Percentiles rank a stretch among this genome's conserved stretches.
Evolutionary conservation across 2,888 invertebrate genomes (phyloP).

Genomic region (Lordiphosa andalusiaca): DNA sequence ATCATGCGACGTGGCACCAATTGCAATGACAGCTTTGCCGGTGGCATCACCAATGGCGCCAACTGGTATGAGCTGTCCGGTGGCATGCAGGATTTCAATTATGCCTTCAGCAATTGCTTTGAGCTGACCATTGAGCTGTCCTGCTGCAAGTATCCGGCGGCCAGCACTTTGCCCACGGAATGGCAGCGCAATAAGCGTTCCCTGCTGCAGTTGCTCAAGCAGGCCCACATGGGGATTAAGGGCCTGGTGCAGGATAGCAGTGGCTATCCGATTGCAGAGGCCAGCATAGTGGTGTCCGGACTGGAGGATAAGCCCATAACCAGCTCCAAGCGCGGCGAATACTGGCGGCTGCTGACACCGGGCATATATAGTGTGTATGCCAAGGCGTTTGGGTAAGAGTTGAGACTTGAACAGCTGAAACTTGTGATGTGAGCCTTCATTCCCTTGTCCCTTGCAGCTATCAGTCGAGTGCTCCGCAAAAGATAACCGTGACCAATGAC

Average conservation of each 20-base stretch:
- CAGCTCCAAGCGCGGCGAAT: constrained; percentile 92
- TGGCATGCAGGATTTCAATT: constrained; percentile 99
- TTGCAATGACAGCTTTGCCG: constrained; percentile 87
- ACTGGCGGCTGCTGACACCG: constrained; percentile 95
- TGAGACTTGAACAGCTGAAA: not conserved
- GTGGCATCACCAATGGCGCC: constrained; percentile 95
- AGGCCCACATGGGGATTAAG: constrained; percentile 87
- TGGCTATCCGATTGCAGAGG: constrained; percentile 82
- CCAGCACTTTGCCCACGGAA: constrained; percentile 85
- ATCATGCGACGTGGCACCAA: constrained; percentile 88
- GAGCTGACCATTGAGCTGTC: constrained; percentile 98
- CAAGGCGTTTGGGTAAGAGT: constrained; percentile 85
- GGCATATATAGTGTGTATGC: constrained; percentile 90
- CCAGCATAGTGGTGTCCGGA: constrained; percentile 87
- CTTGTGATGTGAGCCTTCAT: too few species aligned
- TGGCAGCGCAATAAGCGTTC: constrained; percentile 94
- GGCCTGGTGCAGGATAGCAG: constrained; percentile 79
- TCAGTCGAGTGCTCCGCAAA: constrained; percentile 80
- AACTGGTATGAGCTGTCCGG: constrained; percentile 94
- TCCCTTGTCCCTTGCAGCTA: constrained; percentile 79
- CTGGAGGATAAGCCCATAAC: constrained; percentile 89
- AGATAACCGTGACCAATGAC: constrained; percentile 78
- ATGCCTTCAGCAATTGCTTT: constrained; percentile 95
- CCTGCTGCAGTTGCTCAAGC: constrained; percentile 91
- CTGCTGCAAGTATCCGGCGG: constrained; percentile 95